These are phyloP conservation scores for Ceryle rudis DNA, from an alignment of 2,797 vertebrate species.

Conservation along the genomic window DNA sequence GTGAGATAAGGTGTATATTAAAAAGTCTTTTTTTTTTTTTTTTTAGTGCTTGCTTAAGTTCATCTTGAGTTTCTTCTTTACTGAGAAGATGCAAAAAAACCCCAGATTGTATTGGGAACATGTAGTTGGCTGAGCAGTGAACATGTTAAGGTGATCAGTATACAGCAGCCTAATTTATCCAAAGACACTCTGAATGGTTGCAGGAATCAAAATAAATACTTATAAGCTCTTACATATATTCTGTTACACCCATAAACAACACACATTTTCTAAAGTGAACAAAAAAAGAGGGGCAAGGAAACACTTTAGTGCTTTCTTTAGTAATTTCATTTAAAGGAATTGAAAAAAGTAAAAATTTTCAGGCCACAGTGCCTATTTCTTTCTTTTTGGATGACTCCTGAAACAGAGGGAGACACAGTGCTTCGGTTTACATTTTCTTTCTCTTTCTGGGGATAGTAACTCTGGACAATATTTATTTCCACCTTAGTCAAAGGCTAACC, in stretches of 20 bases:
- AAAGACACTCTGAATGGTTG: constrained; percentile 2
- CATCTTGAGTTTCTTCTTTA: constrained; percentile 9
- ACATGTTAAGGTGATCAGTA: neutral
- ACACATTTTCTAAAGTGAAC: neutral
- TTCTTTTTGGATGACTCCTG: neutral
- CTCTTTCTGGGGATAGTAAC: neutral
- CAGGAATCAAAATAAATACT: neutral
- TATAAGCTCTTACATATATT: neutral
- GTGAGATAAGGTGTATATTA: neutral
- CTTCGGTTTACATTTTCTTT: neutral
- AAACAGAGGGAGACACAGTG: neutral
- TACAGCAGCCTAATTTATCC: constrained; percentile 1
- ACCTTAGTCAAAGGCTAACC: neutral
- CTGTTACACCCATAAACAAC: neutral
- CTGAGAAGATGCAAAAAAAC: neutral
- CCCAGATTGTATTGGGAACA: neutral
- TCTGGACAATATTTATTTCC: neutral
- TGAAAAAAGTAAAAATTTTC: neutral
- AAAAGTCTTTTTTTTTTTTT: neutral
- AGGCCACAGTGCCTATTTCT: neutral
- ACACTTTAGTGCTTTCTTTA: neutral
- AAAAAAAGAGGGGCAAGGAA: neutral
- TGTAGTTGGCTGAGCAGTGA: neutral
- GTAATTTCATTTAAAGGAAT: neutral
- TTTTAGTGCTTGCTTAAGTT: neutral